phyloP scores from a whole-genome alignment of 2,888 invertebrate genomes.

The Lochmaea capreae region DNA sequence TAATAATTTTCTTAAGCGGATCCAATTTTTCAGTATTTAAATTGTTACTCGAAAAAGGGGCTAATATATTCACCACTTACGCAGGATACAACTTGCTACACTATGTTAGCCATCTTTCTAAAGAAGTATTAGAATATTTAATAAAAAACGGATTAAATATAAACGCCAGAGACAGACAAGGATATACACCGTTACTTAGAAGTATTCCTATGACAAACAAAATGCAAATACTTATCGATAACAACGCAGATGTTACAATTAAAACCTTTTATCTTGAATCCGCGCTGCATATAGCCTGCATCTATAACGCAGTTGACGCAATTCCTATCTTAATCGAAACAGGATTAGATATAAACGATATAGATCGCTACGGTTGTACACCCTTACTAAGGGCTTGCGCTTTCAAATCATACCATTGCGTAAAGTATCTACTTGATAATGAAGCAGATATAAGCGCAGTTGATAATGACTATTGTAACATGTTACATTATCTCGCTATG shows the following conservation, averaged over 20 bases:
- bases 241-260: background rate
- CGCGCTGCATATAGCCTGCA: background rate
- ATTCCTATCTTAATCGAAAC: background rate
- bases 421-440: background rate
- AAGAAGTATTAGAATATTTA: background rate
- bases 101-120: background rate
- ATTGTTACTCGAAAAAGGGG: background rate
- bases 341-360: background rate
- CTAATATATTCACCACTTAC: background rate
- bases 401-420: background rate
- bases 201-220: background rate
- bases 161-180: background rate
- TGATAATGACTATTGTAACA: background rate
- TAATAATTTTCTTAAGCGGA: background rate
- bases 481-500: constrained; percentile 1
- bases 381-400: background rate
- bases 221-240: background rate
- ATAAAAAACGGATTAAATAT: constrained; percentile 1
- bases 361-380: background rate
- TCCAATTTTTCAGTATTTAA: background rate
- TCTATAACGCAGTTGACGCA: background rate
- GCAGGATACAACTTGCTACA: background rate
- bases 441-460: background rate
- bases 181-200: background rate
- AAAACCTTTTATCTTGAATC: background rate